Base-by-base conservation (phyloP, 2,888 invertebrate genomes). In the Tiphia femorata region DNA sequence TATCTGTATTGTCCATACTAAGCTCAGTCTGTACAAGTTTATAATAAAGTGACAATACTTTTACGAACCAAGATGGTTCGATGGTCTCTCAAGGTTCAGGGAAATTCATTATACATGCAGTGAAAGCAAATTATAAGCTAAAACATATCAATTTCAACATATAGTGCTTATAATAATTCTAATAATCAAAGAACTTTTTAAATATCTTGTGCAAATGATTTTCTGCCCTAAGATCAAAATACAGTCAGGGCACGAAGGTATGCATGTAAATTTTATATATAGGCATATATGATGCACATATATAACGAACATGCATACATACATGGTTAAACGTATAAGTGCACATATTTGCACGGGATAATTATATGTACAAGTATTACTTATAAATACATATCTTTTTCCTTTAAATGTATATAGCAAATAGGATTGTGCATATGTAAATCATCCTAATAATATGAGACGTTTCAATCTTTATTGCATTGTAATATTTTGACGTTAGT, bases 31-130 rank as follows among this genome's bases (percentile, higher is more conserved):
- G 16, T 33, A 16, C 37, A 19, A 27, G 16, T 17, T 41, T 53
- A 27, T 38, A 42, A 12, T 42, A 25, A 23, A 59, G 40, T 7
- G 30, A 48, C 7, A 43, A 23, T 4, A 12, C 40, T 44, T 51
- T 49, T 41, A 42, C 50, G n/a, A 40, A 55, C 50, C 29, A 48
- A 27, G 44, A 25, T 55, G 50, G n/a, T 6, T 54, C 6, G 44
- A 54, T 46, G 44, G 21, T 60, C 49, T 49, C 20, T 30, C 25
- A 40, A 64, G 69, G 71, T 73, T 73, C 71, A 73, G 73, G 71
- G 70, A 73, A 62, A 61, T 62, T 54, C 33, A 42, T 27, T 29
- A 42, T 27, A 48, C 44, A 49, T 51, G 48, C 58, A 29, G 46
- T 35, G 49, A 62, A 60, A 64, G 54, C 60, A 55, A 43, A 52